Percentiles rank a stretch among this genome's conserved stretches.
These are phyloP conservation scores for Metopia argyrocephala DNA, from an alignment of 2,888 invertebrate genomes.

Conservation along the genomic window DNA sequence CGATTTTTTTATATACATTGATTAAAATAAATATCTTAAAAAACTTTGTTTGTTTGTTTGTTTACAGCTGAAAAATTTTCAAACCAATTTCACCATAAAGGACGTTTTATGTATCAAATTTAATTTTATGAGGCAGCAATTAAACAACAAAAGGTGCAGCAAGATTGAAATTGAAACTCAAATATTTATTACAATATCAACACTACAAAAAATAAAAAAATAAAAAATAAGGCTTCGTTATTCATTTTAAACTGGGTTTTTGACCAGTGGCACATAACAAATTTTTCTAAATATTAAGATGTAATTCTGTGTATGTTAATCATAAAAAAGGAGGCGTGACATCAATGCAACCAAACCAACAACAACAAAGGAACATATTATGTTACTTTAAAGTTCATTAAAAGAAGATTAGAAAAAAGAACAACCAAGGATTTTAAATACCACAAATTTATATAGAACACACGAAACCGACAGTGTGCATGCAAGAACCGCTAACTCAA, in stretches of 20 bases:
- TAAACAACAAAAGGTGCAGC: constrained; percentile 13
- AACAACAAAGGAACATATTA: no score
- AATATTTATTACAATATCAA: background rate
- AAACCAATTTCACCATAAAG: constrained; percentile 12
- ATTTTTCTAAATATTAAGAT: no score
- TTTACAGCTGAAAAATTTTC: constrained; percentile 23
- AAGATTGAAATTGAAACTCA: constrained; percentile 24
- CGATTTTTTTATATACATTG: no score
- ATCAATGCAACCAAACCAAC: no score
- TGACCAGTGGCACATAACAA: no score
- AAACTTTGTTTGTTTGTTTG: constrained; percentile 14
- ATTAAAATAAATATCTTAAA: no score
- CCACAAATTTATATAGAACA: background rate
- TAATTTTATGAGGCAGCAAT: constrained; percentile 44
- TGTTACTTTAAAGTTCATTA: no score
- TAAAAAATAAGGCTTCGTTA: background rate
- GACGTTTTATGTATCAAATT: constrained; percentile 33
- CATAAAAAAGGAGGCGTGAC: no score
- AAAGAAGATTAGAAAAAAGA: no score
- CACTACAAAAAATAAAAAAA: background rate
- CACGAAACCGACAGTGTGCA: background rate
- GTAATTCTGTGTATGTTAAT: no score
- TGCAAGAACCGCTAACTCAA: background rate
- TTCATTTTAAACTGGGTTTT: no score
- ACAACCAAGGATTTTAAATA: no score